Evolutionary conservation across 1,140 invertebrate species (phyloP).

Genomic region (Psilanteris sp.): DNA sequence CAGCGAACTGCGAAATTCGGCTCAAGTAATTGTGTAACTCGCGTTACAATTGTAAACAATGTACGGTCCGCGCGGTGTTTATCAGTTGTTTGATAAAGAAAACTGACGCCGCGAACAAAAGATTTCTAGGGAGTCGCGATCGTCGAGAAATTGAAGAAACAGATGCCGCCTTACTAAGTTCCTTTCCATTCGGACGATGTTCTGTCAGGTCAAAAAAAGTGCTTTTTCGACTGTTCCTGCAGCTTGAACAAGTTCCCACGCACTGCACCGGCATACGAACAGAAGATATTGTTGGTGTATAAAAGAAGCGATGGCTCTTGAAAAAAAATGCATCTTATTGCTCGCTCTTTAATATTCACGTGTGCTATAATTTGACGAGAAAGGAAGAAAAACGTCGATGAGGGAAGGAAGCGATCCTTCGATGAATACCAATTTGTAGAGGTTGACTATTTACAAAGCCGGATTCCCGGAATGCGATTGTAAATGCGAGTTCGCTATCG

Average conservation of each 20-base stretch:
- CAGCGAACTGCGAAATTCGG: too few species aligned
- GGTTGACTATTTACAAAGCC: constrained; percentile 8
- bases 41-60: too few species aligned
- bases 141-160: constrained; percentile 54
- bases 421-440: constrained; percentile 18
- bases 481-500: not conserved
- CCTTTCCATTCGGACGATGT: constrained; percentile 53
- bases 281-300: constrained; percentile 50
- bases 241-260: constrained; percentile 65
- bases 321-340: constrained; percentile 39
- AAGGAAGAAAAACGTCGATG: not conserved
- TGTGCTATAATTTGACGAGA: constrained; percentile 27
- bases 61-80: too few species aligned
- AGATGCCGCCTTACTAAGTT: constrained; percentile 53
- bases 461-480: constrained; percentile 6
- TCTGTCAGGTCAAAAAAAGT: constrained; percentile 60
- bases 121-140: constrained; percentile 24
- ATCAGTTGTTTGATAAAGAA: too few species aligned
- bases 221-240: constrained; percentile 60
- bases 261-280: constrained; percentile 50
- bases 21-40: too few species aligned
- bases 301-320: constrained; percentile 34
- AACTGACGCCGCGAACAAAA: constrained; percentile 3
- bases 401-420: constrained; percentile 20
- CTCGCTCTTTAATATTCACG: constrained; percentile 46